These are phyloP conservation scores for Drosophila ficusphila DNA, from an alignment of 1,140 invertebrate species.

Conservation along the genomic window DNA sequence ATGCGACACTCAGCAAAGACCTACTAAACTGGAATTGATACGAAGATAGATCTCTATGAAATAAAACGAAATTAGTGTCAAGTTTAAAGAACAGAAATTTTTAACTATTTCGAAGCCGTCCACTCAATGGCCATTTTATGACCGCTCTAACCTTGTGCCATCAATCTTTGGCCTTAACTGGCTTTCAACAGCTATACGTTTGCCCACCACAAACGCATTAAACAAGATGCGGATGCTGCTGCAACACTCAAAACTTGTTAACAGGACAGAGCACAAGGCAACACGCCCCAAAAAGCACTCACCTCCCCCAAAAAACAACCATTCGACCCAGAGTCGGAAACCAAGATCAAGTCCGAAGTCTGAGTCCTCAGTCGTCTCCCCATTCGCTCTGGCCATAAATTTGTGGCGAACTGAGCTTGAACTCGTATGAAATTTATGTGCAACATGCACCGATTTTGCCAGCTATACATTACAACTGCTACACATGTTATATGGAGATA, in stretches of 20 bases:
- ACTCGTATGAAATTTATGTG: conserved; percentile 76
- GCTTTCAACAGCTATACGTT: conserved; percentile 6
- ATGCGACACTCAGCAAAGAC: background rate
- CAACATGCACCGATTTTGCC: conserved; percentile 68
- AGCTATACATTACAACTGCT: conserved; percentile 67
- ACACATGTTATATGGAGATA: conserved; percentile 64
- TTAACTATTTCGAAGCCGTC: background rate
- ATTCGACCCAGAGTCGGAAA: conserved; percentile 7
- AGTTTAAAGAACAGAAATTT: conserved; percentile 8
- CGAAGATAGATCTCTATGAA: conserved; percentile 5
- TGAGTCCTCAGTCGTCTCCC: conserved; percentile 20
- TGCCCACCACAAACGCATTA: conserved; percentile 23
- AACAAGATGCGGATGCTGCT: conserved; percentile 36
- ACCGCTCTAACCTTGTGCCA: conserved; percentile 35
- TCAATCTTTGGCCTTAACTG: conserved; percentile 27
- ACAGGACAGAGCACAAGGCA: conserved; percentile 57
- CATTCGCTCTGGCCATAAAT: conserved; percentile 65
- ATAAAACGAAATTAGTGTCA: conserved; percentile 13
- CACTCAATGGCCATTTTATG: conserved; percentile 4
- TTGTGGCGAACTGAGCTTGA: conserved; percentile 63
- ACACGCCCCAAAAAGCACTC: conserved; percentile 44
- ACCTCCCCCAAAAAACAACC: conserved; percentile 7
- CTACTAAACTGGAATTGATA: conserved; percentile 2
- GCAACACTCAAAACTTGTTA: conserved; percentile 60
- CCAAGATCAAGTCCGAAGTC: conserved; percentile 6